Evolutionary conservation across 1,140 invertebrate species (phyloP), one percentile per base, ranked within the genome.

Genomic region (Drosophila arizonae): DNA sequence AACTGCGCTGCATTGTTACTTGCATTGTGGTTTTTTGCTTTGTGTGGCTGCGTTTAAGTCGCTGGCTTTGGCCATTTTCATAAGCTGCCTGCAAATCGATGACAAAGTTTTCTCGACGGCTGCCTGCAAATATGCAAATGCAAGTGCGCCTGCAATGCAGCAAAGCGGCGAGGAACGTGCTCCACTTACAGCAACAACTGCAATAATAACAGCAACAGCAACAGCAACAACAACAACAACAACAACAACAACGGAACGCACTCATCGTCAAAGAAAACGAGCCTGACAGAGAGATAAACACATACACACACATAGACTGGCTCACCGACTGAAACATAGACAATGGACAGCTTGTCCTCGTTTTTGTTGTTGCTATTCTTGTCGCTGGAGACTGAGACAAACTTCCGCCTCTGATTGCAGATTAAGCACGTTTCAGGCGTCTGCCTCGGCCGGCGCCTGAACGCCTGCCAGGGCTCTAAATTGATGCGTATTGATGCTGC

Each of bases 401-500:
- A 88, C 84, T 87, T 87, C 84, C 84, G 84, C 72, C 70, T 82
- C 67, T 87, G 84, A 87, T 87, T 88, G 84, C 84, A 87, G 84
- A 87, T 87, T 84, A 87, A 84, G 84, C 84, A 88, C 84, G 84
- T 87, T 88, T 72, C 75, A 76, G 69, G 54, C 72, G 78, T 58
- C 75, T 72, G 71, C 43, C 70, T 63, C n/a, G 48, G 36, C 26
- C 46, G 61, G 55, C 64, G 48, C 24, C 67, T 41, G 24, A 56
- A 51, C 64, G 48, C 24, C 67, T 41, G 24, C 48, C 8, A 21
- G 36, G 46, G 64, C 58, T 0, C 39, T 13, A 67, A 62, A 82
- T 88, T 87, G 82, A 88, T 87, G 82, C 82, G 79, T 86, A 86
- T 87, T 87, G 82, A 87, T 79, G 82, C 82, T 78, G 79, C 72